These are phyloP conservation scores for Drosophila azteca DNA, from an alignment of 1,140 invertebrate species.

Conservation along the genomic window DNA sequence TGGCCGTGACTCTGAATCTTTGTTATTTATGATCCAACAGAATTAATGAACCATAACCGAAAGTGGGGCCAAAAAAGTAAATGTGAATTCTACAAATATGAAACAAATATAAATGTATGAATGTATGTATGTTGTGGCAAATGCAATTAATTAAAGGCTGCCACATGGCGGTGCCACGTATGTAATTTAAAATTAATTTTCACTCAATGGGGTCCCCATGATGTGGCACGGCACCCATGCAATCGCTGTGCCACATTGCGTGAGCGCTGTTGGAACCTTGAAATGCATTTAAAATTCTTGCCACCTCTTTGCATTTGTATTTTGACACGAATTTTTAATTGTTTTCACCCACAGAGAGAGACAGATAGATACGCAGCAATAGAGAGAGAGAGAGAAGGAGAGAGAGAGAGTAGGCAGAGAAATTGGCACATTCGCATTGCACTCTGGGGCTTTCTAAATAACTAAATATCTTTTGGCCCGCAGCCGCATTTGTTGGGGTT, in stretches of 20 bases:
- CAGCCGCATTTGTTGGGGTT: conserved; percentile 65
- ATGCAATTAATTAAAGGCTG: conserved; percentile 47
- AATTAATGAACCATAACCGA: conserved; percentile 25
- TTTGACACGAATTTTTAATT: conserved; percentile 80
- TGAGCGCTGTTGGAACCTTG: conserved; percentile 58
- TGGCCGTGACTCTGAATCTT: not conserved
- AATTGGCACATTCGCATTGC: conserved; percentile 72
- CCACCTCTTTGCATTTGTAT: conserved; percentile 48
- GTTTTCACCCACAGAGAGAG: conserved; percentile 21
- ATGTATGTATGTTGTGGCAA: not conserved
- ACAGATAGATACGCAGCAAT: not conserved
- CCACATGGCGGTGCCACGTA: conserved; percentile 13
- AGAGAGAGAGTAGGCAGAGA: conserved; percentile 18
- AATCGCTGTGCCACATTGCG: conserved; percentile 62
- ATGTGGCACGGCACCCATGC: conserved; percentile 10
- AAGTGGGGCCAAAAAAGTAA: conserved; percentile 27
- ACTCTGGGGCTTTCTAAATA: conserved; percentile 77
- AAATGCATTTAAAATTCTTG: conserved; percentile 75
- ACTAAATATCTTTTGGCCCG: conserved; percentile 62
- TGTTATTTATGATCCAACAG: conserved; percentile 9
- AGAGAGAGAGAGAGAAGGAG: not conserved
- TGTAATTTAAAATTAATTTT: conserved; percentile 60
- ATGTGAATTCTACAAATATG: conserved; percentile 16
- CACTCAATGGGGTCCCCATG: conserved; percentile 24
- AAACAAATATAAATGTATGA: conserved; percentile 11